Conservation (phyloP, 2,113 vertebrate genomes). For the Erythrocebus patas region DNA sequence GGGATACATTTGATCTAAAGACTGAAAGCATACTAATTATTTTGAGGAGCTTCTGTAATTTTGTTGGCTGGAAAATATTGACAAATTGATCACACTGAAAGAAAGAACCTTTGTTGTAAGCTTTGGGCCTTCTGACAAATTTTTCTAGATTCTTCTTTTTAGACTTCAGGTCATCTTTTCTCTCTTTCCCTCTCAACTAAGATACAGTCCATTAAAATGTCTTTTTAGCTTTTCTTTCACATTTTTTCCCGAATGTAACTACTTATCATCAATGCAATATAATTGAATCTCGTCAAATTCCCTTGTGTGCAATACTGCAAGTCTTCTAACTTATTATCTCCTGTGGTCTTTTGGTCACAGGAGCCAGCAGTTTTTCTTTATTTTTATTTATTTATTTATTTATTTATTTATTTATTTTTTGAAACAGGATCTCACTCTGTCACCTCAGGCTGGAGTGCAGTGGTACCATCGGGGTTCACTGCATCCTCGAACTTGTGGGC, state of each 20-base stretch:
- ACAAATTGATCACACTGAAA: neutral
- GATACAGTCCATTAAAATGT: neutral
- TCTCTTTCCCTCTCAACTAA: neutral
- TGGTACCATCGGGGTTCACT: too few relatives aligned
- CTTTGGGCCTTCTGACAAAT: neutral
- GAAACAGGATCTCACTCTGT: too few relatives aligned
- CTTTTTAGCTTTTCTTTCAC: neutral
- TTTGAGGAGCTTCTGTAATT: neutral
- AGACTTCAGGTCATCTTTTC: neutral
- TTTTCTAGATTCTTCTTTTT: neutral
- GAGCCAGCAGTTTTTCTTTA: neutral
- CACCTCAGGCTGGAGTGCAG: too few relatives aligned
- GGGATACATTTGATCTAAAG: conserved; percentile 11
- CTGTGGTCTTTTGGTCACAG: neutral
- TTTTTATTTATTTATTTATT: too few relatives aligned
- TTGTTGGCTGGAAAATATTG: conserved; percentile 20
- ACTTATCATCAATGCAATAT: neutral
- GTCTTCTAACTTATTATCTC: neutral
- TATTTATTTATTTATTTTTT: too few relatives aligned
- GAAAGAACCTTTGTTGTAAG: neutral
- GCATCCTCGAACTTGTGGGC: too few relatives aligned
- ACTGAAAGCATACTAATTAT: neutral
- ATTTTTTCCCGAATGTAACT: neutral
- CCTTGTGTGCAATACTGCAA: neutral
- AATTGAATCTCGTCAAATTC: neutral